phyloP scores from a whole-genome alignment of 2,113 vertebrate species.

The Melanocharis versteri region DNA sequence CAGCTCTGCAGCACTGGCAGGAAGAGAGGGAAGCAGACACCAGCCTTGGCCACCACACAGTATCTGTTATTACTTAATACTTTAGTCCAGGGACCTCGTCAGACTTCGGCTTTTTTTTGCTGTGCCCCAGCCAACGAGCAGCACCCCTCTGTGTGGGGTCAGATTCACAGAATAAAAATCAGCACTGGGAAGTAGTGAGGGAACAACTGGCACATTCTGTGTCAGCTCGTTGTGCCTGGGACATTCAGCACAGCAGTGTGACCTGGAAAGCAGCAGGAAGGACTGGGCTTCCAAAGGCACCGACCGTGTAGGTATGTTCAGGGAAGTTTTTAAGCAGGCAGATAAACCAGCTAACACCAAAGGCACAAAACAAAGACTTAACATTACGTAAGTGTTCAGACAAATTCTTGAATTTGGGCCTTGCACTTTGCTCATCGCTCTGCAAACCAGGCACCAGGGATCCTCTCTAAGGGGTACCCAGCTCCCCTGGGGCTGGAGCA shows the following conservation, averaged over 20 bases:
- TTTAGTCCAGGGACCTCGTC: not conserved
- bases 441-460: not conserved
- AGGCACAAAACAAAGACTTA: not conserved
- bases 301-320: rapidly evolving
- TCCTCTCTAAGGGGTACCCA: not conserved
- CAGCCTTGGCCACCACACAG: not conserved
- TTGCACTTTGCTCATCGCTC: not conserved
- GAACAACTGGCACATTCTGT: not conserved
- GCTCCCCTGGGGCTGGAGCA: not conserved
- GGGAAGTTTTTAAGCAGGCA: not conserved
- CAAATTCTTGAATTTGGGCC: not conserved
- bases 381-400: not conserved
- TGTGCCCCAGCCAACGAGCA: not conserved
- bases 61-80: not conserved
- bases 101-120: not conserved
- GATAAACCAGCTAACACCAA: not conserved
- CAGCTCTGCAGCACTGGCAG: not conserved
- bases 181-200: not conserved
- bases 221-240: not conserved
- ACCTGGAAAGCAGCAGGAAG: not conserved
- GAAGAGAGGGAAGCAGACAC: not conserved
- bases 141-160: not conserved
- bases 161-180: not conserved
- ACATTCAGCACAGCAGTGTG: not conserved
- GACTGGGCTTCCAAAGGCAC: not conserved